Percentiles rank a stretch among this genome's conserved stretches.
phyloP scores from a whole-genome alignment of 2,888 invertebrate species.

The Drosophila buzzatii region DNA sequence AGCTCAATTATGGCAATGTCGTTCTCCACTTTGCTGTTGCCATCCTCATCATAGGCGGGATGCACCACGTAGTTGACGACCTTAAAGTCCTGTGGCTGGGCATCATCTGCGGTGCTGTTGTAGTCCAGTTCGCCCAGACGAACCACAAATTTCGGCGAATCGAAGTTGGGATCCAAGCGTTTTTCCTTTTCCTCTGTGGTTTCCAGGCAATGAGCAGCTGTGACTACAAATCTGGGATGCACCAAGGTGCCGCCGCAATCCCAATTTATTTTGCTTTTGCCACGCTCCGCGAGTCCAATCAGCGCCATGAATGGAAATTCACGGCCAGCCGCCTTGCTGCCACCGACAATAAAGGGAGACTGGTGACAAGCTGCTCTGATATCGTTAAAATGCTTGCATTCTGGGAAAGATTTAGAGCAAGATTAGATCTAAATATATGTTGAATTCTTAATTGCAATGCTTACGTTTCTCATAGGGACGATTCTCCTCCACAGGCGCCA shows the following conservation, averaged over 20 bases:
- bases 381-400: constrained; percentile 60
- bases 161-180: constrained; percentile 65
- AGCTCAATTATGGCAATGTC: constrained; percentile 87
- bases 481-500: constrained; percentile 7
- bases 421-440: neutral
- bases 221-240: constrained; percentile 86
- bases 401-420: constrained; percentile 11
- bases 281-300: constrained; percentile 54
- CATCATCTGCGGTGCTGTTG: constrained; percentile 74
- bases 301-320: constrained; percentile 84
- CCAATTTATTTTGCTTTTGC: constrained; percentile 73
- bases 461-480: constrained; percentile 59
- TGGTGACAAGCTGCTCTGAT: constrained; percentile 45
- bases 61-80: constrained; percentile 82
- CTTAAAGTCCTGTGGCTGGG: constrained; percentile 73
- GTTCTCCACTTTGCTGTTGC: constrained; percentile 82
- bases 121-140: constrained; percentile 84
- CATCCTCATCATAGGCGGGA: constrained; percentile 84
- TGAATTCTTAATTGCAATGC: neutral
- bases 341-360: constrained; percentile 69
- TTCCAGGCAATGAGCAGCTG: constrained; percentile 88
- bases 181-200: constrained; percentile 55
- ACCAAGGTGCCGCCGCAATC: constrained; percentile 88
- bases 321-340: constrained; percentile 65
- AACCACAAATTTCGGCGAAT: constrained; percentile 69